These are phyloP conservation scores for Amblyornis subalaris DNA, from an alignment of 2,113 vertebrate genomes.

Conservation along the genomic window DNA sequence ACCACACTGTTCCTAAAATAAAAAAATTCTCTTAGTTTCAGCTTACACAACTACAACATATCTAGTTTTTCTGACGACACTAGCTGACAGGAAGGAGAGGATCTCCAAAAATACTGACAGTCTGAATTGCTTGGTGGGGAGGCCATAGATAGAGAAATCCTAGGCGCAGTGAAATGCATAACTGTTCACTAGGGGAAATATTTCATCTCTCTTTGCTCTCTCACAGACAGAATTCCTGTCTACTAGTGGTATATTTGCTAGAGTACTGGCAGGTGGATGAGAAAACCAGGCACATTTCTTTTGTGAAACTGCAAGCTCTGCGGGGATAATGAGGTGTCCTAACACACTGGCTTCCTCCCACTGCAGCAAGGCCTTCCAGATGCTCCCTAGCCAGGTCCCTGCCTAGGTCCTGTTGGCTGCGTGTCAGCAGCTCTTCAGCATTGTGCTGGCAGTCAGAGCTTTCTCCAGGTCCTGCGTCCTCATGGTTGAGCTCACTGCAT, in stretches of 20 bases:
- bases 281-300: background rate
- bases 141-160: background rate
- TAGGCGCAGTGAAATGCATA: background rate
- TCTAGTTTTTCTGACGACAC: background rate
- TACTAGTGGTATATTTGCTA: background rate
- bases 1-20: background rate
- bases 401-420: background rate
- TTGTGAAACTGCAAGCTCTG: background rate
- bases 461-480: background rate
- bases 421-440: accelerated
- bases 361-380: background rate
- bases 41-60: background rate
- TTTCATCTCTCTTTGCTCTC: background rate
- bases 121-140: background rate
- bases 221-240: background rate
- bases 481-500: background rate
- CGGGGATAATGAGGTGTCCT: background rate
- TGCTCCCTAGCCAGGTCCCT: background rate
- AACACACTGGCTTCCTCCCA: background rate
- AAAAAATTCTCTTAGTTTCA: background rate
- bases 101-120: background rate
- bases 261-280: background rate
- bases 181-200: background rate
- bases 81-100: background rate
- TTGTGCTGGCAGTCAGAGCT: background rate